A percentile compares a stretch with the other conserved stretches of the same genome.
Conservation (phyloP, 2,888 invertebrate genomes). For the Melinopterus prodromus region DNA sequence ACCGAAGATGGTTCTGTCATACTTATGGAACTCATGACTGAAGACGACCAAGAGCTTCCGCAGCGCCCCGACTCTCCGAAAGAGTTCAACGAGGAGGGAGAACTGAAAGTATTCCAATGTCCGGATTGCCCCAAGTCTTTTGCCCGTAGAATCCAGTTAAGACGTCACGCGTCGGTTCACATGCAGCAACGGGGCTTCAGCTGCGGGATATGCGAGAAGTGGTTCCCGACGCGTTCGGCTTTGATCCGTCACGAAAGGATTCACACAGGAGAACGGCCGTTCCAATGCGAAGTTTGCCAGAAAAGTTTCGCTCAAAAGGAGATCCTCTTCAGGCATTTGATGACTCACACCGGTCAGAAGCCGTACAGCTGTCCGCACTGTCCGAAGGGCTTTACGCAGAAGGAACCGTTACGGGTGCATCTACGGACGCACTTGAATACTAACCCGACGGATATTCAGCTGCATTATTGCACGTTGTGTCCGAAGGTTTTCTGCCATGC, state of each 20-base stretch:
- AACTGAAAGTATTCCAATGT: conserved; percentile 66
- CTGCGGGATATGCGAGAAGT: conserved; percentile 70
- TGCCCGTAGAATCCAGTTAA: conserved; percentile 66
- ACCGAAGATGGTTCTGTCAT: conserved; percentile 62
- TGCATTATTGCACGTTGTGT: conserved; percentile 74
- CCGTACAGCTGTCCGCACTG: conserved; percentile 74
- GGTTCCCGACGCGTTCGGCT: conserved; percentile 73
- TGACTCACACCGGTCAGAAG: conserved; percentile 68
- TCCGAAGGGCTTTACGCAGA: conserved; percentile 76
- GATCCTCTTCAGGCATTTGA: conserved; percentile 70
- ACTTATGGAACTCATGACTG: conserved; percentile 60
- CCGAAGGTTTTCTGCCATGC: conserved; percentile 69
- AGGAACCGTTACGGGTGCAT: conserved; percentile 72
- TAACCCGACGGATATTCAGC: conserved; percentile 65
- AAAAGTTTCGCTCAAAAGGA: conserved; percentile 78
- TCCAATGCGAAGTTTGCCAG: conserved; percentile 65
- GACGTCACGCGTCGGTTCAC: conserved; percentile 71
- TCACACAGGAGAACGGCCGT: conserved; percentile 70
- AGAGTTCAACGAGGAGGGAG: conserved; percentile 55
- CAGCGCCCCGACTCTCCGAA: conserved; percentile 15
- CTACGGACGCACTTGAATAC: conserved; percentile 67
- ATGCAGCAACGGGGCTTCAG: conserved; percentile 67
- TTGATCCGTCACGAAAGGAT: conserved; percentile 73
- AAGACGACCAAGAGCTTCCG: conserved; percentile 51
- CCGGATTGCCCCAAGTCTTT: conserved; percentile 71